Percentiles rank a stretch among this genome's conserved stretches.
phyloP scores from a whole-genome alignment of 2,113 vertebrate species.

The Madoqua kirkii region DNA sequence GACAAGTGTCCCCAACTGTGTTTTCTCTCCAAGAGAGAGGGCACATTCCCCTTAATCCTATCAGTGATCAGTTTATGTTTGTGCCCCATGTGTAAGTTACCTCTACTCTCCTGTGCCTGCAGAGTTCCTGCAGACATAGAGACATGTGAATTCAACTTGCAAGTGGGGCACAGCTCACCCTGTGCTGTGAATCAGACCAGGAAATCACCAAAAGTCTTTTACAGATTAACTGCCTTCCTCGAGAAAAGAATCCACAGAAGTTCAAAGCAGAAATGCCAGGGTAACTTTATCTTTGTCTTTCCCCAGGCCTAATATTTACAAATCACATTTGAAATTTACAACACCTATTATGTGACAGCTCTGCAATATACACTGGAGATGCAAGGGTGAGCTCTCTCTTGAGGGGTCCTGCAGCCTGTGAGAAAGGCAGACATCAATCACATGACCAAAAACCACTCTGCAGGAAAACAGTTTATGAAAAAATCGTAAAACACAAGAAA shows the following conservation, averaged over 20 bases:
- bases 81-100: not conserved
- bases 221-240: slow-evolving; percentile 20
- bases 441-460: not conserved
- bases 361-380: fast-evolving
- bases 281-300: not conserved
- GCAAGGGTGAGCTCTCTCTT: fast-evolving
- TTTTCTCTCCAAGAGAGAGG: not conserved
- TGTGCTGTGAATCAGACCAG: slow-evolving; percentile 5
- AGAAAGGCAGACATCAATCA: not conserved
- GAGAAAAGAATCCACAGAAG: not conserved
- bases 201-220: not conserved
- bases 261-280: slow-evolving; percentile 6
- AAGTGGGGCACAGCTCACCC: not conserved
- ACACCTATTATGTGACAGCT: not conserved
- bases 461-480: not conserved
- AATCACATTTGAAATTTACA: not conserved
- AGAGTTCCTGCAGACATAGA: not conserved
- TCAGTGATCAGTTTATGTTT: not conserved
- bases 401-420: not conserved
- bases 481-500: not conserved
- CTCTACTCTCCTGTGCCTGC: not conserved
- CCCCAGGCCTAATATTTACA: not conserved
- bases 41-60: not conserved
- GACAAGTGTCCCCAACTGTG: not conserved
- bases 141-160: slow-evolving; percentile 18